Conservation (phyloP, 1,140 invertebrate species). For the Zaprionus ornatus region DNA sequence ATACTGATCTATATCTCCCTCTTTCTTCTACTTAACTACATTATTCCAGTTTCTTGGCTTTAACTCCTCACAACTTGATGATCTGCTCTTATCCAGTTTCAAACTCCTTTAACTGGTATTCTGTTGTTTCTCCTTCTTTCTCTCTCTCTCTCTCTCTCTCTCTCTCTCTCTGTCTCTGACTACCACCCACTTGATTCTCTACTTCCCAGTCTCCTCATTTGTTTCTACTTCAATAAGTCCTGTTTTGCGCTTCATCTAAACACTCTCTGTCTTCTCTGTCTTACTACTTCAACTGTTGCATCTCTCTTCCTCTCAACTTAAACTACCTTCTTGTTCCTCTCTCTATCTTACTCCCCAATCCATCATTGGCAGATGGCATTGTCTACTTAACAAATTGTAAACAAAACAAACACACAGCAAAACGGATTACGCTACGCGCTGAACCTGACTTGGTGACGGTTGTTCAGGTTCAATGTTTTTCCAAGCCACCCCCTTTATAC, state of each 20-base stretch:
- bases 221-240: background rate
- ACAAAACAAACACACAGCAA: constrained; percentile 32
- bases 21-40: background rate
- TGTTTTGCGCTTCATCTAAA: background rate
- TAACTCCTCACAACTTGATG: background rate
- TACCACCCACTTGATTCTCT: background rate
- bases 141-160: background rate
- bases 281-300: background rate
- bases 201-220: background rate
- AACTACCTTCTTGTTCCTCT: background rate
- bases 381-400: constrained; percentile 6
- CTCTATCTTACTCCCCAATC: background rate
- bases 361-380: constrained; percentile 9
- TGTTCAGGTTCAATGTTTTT: constrained; percentile 69
- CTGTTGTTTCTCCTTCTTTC: background rate
- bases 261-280: background rate
- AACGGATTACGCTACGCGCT: constrained; percentile 39
- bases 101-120: constrained; percentile 1
- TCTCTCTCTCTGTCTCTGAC: background rate
- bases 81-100: background rate
- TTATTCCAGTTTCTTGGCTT: background rate
- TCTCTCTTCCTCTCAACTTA: background rate
- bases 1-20: background rate
- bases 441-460: constrained; percentile 58
- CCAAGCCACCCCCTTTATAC: constrained; percentile 21